Evolutionary conservation across 1,140 invertebrate species (phyloP), one percentile per base, ranked within the genome.

Genomic region (Bicyclus anynana): DNA sequence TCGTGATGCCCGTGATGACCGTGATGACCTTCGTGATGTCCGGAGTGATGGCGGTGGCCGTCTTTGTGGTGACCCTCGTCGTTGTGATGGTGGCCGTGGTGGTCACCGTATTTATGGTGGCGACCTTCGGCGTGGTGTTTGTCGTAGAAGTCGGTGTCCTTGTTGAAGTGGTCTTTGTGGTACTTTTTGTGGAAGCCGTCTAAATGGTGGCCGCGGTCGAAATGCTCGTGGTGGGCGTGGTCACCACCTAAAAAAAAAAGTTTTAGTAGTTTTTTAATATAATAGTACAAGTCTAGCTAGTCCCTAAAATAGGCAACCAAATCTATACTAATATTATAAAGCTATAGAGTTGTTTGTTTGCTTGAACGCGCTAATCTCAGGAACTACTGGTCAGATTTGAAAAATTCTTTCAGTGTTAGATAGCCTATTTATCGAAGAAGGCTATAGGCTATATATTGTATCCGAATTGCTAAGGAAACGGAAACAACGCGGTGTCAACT

Each of bases 161-260:
- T 94, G 75, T 93, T 93, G 82, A 89, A 93, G 72, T 94, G 92
- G 74, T 94, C 93, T 58, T 92, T 72, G 67, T 94, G 93, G 67
- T 93, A 90, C 1, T 93, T 89, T 59, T 93, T 91, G 76, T 94
- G 93, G 62, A 91, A 91, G 12, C 91, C 91, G 62, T 92, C 91
- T 52, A 87, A 89, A 69, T 90, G 90, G 67, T 92, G 91, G 1
- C 91, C 92, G 74, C 92, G 92, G 49, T 92, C 91, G 83, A 91
- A 91, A 38, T 84, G 84, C 33, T 92, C 90, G 49, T 91, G 89
- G 61, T 93, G 90, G 12, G 90, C 91, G 74, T 91, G 92, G 70
- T 90, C 90, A 48, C 79, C 89, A 14, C 91, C 29, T 33, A 3
- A 2, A 33, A 33, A 3, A 0, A 33, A 33, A 33, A 10, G 7